Conservation (phyloP, 2,113 vertebrate genomes). For the Gambusia holbrooki region DNA sequence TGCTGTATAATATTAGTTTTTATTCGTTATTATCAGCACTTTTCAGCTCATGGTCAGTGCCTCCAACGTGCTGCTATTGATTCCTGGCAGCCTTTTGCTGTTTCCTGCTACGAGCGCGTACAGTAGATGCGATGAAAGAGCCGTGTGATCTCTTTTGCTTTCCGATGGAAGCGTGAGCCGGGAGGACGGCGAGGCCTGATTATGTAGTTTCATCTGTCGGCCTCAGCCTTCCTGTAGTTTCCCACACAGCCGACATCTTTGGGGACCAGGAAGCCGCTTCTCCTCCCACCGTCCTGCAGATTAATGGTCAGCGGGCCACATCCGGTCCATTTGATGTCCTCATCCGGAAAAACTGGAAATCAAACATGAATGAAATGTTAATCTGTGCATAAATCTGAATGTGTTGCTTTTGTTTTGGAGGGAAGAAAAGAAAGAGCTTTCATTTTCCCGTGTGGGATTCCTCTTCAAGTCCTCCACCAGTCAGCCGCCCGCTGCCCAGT, state of each 20-base stretch:
- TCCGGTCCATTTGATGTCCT: background rate
- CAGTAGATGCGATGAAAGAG: constrained; percentile 32
- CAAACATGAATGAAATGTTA: too few species aligned
- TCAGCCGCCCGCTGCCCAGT: too few species aligned
- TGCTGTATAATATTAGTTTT: constrained; percentile 34
- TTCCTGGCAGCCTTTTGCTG: constrained; percentile 37
- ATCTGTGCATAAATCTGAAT: too few species aligned
- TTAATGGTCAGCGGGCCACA: too few species aligned
- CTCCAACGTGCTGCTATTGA: constrained; percentile 61
- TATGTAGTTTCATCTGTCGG: constrained; percentile 9
- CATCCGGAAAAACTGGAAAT: background rate
- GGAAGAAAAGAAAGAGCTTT: too few species aligned
- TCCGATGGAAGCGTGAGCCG: constrained; percentile 22
- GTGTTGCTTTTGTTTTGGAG: too few species aligned
- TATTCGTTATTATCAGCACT: constrained; percentile 42
- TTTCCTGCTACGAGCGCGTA: constrained; percentile 49
- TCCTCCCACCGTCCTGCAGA: background rate
- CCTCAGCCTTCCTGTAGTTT: background rate
- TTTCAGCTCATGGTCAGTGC: constrained; percentile 44
- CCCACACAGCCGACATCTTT: constrained; percentile 6
- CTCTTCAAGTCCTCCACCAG: too few species aligned
- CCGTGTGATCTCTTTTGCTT: constrained; percentile 37
- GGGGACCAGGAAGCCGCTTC: constrained; percentile 19
- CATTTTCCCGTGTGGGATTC: too few species aligned
- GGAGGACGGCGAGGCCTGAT: constrained; percentile 11